These are phyloP conservation scores for Cynoglossus semilaevis DNA, from an alignment of 2,113 vertebrate species.

Conservation along the genomic window DNA sequence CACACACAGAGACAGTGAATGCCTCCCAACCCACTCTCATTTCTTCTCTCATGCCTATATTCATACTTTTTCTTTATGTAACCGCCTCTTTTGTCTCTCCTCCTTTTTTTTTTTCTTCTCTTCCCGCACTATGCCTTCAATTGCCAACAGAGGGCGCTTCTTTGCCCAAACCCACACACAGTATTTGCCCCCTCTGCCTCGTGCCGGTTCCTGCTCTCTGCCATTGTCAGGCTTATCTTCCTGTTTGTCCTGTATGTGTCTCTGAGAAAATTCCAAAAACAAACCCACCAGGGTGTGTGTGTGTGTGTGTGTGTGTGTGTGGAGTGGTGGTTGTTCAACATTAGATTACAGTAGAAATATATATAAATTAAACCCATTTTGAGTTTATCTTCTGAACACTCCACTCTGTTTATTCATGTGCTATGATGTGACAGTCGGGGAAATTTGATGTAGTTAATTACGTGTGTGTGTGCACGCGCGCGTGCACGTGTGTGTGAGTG, in stretches of 20 bases:
- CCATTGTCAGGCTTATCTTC: conserved; percentile 65
- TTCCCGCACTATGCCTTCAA: conserved; percentile 33
- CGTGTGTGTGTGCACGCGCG: conserved; percentile 28
- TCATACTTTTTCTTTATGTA: conserved; percentile 3
- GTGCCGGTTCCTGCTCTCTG: conserved; percentile 48
- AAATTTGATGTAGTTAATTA: conserved; percentile 16
- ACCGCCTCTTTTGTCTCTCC: conserved; percentile 67
- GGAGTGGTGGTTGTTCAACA: too few species aligned
- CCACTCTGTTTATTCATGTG: conserved; percentile 25
- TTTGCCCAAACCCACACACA: conserved; percentile 12
- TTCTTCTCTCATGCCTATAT: conserved; percentile 47
- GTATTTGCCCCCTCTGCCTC: conserved; percentile 22
- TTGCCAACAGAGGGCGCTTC: conserved; percentile 65
- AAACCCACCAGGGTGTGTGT: not conserved
- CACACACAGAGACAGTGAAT: conserved; percentile 10
- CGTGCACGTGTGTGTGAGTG: conserved; percentile 23
- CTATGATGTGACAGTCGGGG: not conserved
- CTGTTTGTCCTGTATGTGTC: conserved; percentile 63
- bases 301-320: too few species aligned
- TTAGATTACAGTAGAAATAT: too few species aligned
- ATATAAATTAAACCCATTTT: too few species aligned
- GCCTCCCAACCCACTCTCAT: conserved; percentile 32
- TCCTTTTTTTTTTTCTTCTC: too few species aligned
- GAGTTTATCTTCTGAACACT: too few species aligned
- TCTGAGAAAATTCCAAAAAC: conserved; percentile 50